Conservation (phyloP, 2,797 vertebrate genomes). For the Malurus splendens region DNA sequence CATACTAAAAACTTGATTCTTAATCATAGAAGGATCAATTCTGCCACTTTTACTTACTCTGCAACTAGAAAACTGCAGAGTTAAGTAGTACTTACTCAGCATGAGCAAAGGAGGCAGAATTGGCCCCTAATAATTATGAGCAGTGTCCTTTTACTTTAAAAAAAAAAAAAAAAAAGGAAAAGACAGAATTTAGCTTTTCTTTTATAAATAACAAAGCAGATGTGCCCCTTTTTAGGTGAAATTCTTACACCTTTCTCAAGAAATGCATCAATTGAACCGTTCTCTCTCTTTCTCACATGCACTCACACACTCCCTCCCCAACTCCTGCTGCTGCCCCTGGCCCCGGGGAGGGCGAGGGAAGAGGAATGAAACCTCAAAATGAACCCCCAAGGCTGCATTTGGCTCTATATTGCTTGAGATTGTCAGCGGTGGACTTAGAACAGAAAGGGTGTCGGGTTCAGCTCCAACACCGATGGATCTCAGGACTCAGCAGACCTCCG, state of each 20-base stretch:
- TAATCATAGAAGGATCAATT: conserved; percentile 59
- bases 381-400: conserved; percentile 36
- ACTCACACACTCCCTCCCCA: conserved; percentile 43
- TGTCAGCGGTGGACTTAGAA: conserved; percentile 21
- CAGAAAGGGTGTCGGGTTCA: conserved; percentile 2
- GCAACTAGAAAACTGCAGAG: conserved; percentile 32
- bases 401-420: conserved; percentile 72
- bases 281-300: conserved; percentile 37
- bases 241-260: conserved; percentile 80
- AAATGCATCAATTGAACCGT: conserved; percentile 74
- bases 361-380: conserved; percentile 18
- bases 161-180: conserved; percentile 33
- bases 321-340: not conserved
- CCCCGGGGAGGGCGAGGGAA: conserved; percentile 25
- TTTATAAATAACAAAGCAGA: conserved; percentile 79
- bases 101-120: conserved; percentile 47
- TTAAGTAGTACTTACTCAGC: conserved; percentile 14
- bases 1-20: conserved; percentile 75
- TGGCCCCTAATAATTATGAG: conserved; percentile 60
- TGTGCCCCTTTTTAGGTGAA: conserved; percentile 78
- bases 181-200: conserved; percentile 72
- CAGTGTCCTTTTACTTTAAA: conserved; percentile 68
- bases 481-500: not conserved
- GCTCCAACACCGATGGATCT: not conserved
- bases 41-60: conserved; percentile 31